Percentiles rank a stretch among this genome's conserved stretches.
Conservation (phyloP, 2,113 vertebrate genomes). For the Rhadina sibilatrix region DNA sequence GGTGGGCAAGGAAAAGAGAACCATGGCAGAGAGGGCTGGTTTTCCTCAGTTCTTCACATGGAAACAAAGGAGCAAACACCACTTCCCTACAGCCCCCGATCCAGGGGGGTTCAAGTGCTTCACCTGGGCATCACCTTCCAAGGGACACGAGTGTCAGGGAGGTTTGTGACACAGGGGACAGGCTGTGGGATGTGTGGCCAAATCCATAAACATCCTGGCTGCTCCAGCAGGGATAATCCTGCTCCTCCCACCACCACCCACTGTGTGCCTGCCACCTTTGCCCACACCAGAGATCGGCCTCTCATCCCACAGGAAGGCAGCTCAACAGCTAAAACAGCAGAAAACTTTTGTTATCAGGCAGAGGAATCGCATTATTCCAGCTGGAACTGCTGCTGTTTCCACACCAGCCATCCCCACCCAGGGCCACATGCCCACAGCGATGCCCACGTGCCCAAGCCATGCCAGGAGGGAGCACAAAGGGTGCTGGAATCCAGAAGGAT, state of each 20-base stretch:
- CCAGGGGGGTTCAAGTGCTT: not conserved
- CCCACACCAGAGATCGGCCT: accelerated
- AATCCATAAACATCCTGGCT: not conserved
- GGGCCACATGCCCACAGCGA: accelerated
- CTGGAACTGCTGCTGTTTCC: not conserved
- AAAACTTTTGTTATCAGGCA: not conserved
- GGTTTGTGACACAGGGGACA: not conserved
- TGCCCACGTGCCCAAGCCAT: not conserved
- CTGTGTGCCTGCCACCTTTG: not conserved
- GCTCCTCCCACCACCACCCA: not conserved
- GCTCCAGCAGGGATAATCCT: not conserved
- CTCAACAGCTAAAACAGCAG: not conserved
- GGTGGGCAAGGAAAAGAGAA: not conserved
- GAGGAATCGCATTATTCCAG: not conserved
- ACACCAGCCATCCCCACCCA: not conserved
- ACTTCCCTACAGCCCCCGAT: not conserved
- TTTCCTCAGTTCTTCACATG: not conserved
- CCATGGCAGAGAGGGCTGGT: not conserved
- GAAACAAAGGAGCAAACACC: not conserved
- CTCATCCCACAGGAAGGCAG: not conserved
- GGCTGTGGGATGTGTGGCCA: not conserved
- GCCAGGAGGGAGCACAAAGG: not conserved
- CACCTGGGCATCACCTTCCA: accelerated
- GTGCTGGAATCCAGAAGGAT: not conserved
- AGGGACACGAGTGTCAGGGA: not conserved